Evolutionary conservation across 2,888 invertebrate genomes (phyloP).

Genomic region (Cerastis leucographa): DNA sequence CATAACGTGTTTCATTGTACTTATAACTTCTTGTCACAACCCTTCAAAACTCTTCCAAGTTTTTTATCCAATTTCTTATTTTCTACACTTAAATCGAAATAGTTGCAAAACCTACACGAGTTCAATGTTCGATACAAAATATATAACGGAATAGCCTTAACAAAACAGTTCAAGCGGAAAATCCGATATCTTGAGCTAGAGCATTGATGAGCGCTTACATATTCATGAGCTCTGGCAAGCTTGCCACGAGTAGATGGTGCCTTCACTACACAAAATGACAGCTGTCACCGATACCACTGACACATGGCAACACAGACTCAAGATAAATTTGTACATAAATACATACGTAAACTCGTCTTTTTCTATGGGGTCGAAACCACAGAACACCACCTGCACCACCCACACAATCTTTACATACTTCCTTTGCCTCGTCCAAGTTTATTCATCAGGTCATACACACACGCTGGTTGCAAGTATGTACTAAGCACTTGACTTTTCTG

Average conservation of each 20-base stretch:
- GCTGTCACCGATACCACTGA: constrained; percentile 76
- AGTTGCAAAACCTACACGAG: constrained; percentile 2
- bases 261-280: constrained; percentile 80
- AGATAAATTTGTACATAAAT: neutral
- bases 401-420: neutral
- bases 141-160: constrained; percentile 72
- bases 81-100: neutral
- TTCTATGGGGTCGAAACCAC: neutral
- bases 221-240: constrained; percentile 81
- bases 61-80: neutral
- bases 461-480: neutral
- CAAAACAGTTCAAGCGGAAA: constrained; percentile 84
- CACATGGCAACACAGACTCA: constrained; percentile 56
- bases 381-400: no score
- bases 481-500: neutral
- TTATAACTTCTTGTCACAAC: neutral
- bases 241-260: constrained; percentile 63
- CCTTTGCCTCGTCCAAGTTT: neutral
- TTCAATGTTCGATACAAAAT: constrained; percentile 64
- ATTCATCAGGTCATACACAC: neutral
- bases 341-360: neutral
- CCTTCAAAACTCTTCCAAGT: neutral
- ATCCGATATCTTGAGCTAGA: constrained; percentile 87
- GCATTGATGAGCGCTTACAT: constrained; percentile 87
- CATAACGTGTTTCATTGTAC: neutral